A percentile compares a stretch with the other conserved stretches of the same genome.
phyloP scores from a whole-genome alignment of 2,888 invertebrate genomes.

The Tiliacea citrago region DNA sequence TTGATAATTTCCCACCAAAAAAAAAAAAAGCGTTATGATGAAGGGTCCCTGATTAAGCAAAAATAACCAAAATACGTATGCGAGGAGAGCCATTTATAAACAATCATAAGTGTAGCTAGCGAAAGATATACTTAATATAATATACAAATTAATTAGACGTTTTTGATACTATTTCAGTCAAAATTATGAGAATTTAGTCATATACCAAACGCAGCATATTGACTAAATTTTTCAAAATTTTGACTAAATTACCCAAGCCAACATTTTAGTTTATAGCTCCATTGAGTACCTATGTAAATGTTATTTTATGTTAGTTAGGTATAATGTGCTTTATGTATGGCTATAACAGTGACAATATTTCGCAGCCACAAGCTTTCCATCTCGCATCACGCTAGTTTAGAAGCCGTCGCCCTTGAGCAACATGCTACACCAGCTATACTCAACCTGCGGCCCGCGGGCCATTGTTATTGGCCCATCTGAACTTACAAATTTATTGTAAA shows the following conservation, averaged over 20 bases:
- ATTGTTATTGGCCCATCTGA: no score
- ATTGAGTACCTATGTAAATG: not conserved
- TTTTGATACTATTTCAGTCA: slow-evolving; percentile 26
- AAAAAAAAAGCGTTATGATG: not conserved
- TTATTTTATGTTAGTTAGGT: slow-evolving; percentile 7
- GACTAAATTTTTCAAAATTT: no score
- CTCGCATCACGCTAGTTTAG: slow-evolving; percentile 32
- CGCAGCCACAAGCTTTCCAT: not conserved
- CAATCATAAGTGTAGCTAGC: slow-evolving; percentile 3
- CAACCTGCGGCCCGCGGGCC: no score
- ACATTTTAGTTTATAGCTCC: not conserved
- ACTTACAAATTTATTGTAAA: no score
- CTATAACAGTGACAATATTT: not conserved
- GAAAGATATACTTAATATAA: slow-evolving; percentile 20
- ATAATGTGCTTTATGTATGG: slow-evolving; percentile 2
- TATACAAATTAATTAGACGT: slow-evolving; percentile 6
- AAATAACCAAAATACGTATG: not conserved
- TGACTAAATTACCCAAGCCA: slow-evolving; percentile 19
- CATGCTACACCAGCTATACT: no score
- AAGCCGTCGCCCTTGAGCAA: slow-evolving; percentile 28
- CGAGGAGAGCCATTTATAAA: not conserved
- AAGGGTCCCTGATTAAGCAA: not conserved
- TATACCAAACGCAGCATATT: no score
- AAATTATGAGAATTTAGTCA: slow-evolving; percentile 6
- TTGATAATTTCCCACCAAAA: no score